A percentile compares a stretch with the other conserved stretches of the same genome.
These are phyloP conservation scores for Turnix velox DNA, from an alignment of 2,113 vertebrate genomes.

Conservation along the genomic window DNA sequence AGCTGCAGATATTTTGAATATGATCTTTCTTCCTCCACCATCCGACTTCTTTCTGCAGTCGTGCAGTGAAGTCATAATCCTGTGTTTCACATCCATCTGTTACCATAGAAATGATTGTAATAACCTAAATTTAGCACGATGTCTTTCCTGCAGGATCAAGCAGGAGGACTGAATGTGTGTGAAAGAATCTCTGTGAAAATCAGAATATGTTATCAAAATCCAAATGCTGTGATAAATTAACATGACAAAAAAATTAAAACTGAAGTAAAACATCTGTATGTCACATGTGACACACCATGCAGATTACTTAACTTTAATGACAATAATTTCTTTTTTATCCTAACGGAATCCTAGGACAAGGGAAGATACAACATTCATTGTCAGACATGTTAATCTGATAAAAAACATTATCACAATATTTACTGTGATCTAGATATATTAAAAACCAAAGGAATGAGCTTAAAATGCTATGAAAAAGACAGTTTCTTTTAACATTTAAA, in stretches of 20 bases:
- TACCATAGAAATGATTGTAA: slow-evolving; percentile 69
- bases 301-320: not conserved
- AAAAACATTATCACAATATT: not conserved
- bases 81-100: slow-evolving; percentile 67
- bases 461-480: not conserved
- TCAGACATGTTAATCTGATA: not conserved
- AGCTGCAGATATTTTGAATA: slow-evolving; percentile 43
- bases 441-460: not conserved
- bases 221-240: not conserved
- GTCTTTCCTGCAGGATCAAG: slow-evolving; percentile 57
- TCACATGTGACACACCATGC: not conserved
- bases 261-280: not conserved
- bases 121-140: slow-evolving; percentile 62
- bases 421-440: not conserved
- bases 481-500: not conserved
- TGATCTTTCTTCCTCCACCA: slow-evolving; percentile 18
- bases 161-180: slow-evolving; percentile 36
- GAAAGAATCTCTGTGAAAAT: slow-evolving; percentile 28
- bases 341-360: not conserved
- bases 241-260: not conserved
- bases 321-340: not conserved
- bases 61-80: slow-evolving; percentile 66
- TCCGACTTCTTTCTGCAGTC: slow-evolving; percentile 45
- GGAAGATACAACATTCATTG: not conserved
- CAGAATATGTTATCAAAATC: not conserved